Evolutionary conservation across 2,797 vertebrate genomes (phyloP).

Genomic region (Coccyzus lansbergi): DNA sequence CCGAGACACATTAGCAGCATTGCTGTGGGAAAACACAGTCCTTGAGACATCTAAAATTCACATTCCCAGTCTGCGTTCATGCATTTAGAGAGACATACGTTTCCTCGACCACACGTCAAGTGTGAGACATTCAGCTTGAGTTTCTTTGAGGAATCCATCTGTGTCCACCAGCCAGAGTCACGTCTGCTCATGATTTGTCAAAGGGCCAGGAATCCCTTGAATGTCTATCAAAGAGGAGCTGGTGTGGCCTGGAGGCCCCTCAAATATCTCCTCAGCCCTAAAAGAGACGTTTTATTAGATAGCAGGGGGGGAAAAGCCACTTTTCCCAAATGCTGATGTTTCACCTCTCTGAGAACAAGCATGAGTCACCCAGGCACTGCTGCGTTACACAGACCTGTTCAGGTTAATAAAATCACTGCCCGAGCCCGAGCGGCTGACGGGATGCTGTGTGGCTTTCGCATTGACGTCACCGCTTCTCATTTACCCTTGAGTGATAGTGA

Average conservation of each 20-base stretch:
- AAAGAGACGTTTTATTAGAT: neutral
- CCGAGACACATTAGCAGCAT: conserved; percentile 17
- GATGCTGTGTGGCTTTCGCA: conserved; percentile 12
- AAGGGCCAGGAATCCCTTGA: neutral
- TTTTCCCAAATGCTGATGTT: neutral
- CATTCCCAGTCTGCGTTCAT: neutral
- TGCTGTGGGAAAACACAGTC: neutral
- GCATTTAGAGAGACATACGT: neutral
- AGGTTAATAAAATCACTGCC: conserved; percentile 25
- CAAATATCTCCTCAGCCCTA: neutral
- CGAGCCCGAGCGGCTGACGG: neutral
- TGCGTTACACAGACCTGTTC: neutral
- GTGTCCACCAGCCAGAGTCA: neutral
- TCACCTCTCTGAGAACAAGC: neutral
- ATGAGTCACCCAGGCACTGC: conserved; percentile 21
- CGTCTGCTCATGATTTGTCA: neutral
- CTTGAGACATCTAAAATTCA: neutral
- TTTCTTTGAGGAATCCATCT: neutral
- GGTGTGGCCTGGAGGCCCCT: neutral
- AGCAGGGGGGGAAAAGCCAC: neutral
- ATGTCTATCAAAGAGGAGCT: neutral
- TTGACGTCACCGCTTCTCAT: conserved; percentile 43
- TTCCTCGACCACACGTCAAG: neutral
- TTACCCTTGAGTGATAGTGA: conserved; percentile 14
- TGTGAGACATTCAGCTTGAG: fast-evolving